Evolutionary conservation across 2,888 invertebrate species (phyloP).

Genomic region (Diploptera punctata): DNA sequence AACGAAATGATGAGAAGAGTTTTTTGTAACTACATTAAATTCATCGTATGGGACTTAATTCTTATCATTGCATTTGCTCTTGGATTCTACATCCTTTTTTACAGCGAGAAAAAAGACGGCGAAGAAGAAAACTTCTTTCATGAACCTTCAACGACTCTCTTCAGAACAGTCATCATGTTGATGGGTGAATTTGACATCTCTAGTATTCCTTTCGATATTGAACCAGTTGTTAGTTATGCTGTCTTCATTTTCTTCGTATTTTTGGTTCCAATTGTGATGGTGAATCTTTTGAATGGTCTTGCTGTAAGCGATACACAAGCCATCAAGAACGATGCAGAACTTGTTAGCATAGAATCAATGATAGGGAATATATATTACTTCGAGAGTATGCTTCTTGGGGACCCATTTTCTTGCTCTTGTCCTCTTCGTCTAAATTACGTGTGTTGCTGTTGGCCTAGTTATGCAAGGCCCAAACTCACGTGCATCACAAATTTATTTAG

Average conservation of each 20-base stretch:
- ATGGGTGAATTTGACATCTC: conserved; percentile 86
- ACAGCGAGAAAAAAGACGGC: conserved; percentile 48
- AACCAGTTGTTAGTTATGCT: conserved; percentile 60
- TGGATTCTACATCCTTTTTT: conserved; percentile 79
- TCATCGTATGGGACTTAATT: conserved; percentile 79
- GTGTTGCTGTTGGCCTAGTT: conserved; percentile 8
- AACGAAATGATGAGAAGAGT: conserved; percentile 86
- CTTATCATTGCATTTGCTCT: conserved; percentile 82
- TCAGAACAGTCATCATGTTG: conserved; percentile 86
- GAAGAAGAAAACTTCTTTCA: conserved; percentile 70
- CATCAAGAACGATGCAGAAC: conserved; percentile 79
- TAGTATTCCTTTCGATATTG: conserved; percentile 72
- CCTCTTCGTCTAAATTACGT: background rate
- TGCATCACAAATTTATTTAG: background rate
- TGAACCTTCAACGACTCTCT: conserved; percentile 72
- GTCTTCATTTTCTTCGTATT: conserved; percentile 79
- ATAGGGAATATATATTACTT: conserved; percentile 19
- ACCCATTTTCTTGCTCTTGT: background rate
- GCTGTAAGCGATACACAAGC: conserved; percentile 82
- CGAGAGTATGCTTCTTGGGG: conserved; percentile 17
- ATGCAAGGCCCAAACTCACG: background rate
- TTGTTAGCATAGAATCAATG: conserved; percentile 61
- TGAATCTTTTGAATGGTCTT: conserved; percentile 83
- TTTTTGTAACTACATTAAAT: conserved; percentile 79
- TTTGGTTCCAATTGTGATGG: conserved; percentile 80